phyloP scores from a whole-genome alignment of 2,797 vertebrate genomes.

The Propithecus perrieri region DNA sequence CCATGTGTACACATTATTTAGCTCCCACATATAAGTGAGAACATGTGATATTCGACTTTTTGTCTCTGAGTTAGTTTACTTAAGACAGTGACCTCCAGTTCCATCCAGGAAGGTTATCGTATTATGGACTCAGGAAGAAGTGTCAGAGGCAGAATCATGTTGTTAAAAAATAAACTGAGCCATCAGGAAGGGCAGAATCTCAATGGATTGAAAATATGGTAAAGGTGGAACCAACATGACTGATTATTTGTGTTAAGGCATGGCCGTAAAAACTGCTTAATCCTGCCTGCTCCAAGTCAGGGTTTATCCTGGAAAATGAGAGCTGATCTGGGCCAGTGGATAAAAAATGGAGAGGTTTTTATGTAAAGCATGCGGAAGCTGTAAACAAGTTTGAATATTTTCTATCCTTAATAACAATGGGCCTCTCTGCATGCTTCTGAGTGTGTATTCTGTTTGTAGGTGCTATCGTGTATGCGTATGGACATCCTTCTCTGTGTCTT shows the following conservation, averaged over 20 bases:
- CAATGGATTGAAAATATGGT: background rate
- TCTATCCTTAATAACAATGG: background rate
- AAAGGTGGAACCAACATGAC: background rate
- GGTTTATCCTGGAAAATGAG: background rate
- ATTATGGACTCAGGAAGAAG: background rate
- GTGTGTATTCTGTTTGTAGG: background rate
- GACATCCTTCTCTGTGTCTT: background rate
- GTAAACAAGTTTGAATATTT: background rate
- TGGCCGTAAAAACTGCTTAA: background rate
- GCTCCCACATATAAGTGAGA: no score
- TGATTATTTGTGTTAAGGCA: background rate
- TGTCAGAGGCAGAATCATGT: background rate
- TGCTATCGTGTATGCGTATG: background rate
- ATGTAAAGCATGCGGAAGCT: background rate
- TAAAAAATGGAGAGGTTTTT: background rate
- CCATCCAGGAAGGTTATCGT: background rate
- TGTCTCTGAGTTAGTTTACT: no score
- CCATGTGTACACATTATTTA: no score
- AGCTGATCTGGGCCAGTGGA: background rate
- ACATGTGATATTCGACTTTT: no score
- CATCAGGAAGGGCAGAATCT: background rate
- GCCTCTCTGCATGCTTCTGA: background rate
- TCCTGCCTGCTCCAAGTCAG: background rate
- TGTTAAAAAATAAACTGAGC: background rate
- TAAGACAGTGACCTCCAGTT: no score